These are phyloP conservation scores for Dromas ardeola DNA, from an alignment of 2,113 vertebrate genomes.

Conservation along the genomic window DNA sequence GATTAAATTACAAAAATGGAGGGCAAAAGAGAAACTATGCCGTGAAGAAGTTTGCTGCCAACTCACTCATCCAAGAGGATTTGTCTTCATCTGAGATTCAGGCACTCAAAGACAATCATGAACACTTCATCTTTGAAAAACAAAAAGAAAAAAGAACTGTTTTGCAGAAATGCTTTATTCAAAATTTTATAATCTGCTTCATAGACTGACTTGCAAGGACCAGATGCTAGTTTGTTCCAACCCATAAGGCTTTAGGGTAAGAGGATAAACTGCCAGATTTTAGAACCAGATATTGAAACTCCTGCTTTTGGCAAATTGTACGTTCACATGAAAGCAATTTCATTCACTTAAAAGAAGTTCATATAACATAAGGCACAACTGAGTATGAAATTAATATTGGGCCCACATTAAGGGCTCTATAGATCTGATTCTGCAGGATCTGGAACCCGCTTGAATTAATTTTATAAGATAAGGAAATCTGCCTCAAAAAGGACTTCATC, in stretches of 20 bases:
- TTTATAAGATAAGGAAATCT: neutral
- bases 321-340: neutral
- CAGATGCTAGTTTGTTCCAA: neutral
- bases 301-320: neutral
- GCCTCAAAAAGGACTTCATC: neutral
- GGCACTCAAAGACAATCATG: neutral
- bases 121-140: neutral
- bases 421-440: neutral
- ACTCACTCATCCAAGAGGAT: neutral
- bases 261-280: neutral
- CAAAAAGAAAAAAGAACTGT: neutral
- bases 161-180: neutral
- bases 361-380: neutral
- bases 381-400: neutral
- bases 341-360: neutral
- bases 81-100: neutral
- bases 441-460: neutral
- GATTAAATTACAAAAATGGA: constrained; percentile 21
- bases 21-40: constrained; percentile 25
- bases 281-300: neutral
- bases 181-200: neutral
- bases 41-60: neutral
- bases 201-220: neutral
- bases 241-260: neutral
- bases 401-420: neutral